Evolutionary conservation across 2,797 vertebrate species (phyloP), one percentile per base, ranked within the genome.

Genomic region (Parauchenoglanis punctatus): DNA sequence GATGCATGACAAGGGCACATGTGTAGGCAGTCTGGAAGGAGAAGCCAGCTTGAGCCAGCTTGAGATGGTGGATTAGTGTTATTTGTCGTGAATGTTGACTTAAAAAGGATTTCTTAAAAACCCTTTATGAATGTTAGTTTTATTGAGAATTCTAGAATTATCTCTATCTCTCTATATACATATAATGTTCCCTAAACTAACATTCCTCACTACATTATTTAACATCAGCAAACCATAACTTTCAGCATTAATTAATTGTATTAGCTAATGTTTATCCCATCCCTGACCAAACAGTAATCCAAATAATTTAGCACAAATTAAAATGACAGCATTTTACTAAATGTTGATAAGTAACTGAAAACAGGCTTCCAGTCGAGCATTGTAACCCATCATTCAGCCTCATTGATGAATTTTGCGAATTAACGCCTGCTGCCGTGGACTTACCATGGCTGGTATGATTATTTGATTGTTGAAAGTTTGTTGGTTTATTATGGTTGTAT

Each of bases 21-120:
- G 84, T 46, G 63, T 25, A 25, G 65, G 70, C 15, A 35, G 77
- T 65, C 56, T 83, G 70, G 88, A 75, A 59, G 44, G 54, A 81
- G 76, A 85, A 86, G 28, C 65, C 80, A 83, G 86, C 87, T 81
- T 85, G 84, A 89, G 78, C 54, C 23, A 81, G 87, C 80, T 11
- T 44, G 56, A 81, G 78, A 81, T 85, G 85, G 70, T 86, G 87
- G 86, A 89, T 86, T 88, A 88, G 81, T 63, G 65, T n/a, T 46
- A 35, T 73, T 87, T 83, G 49, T 40, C 70, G 70, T 87, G 61
- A 61, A 35, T 23, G 31, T 40, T 23, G 8, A 58, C 54, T 80
- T 31, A 31, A 77, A 77, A 77, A 56, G 28, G 52, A 5, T 78
- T 31, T 35, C 17, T 78, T 78, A 56, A 78, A 78, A 78, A 31